A percentile compares a stretch with the other conserved stretches of the same genome.
phyloP scores from a whole-genome alignment of 64 coral and sea anemone species.

The Montipora capricornis region DNA sequence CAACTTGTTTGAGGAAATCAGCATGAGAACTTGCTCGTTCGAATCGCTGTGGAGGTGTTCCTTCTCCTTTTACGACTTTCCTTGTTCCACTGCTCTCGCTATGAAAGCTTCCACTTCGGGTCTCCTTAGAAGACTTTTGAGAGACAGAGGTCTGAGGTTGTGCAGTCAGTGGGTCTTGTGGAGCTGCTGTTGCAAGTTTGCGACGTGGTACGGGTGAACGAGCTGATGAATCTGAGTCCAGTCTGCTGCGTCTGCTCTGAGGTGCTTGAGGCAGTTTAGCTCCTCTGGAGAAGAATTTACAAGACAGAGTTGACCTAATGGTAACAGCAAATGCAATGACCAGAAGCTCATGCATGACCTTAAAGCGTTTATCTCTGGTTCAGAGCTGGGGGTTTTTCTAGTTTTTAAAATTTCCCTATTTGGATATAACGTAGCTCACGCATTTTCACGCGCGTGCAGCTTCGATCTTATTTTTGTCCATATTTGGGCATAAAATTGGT shows the following conservation, averaged over 20 bases:
- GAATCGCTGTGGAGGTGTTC: slow-evolving; percentile 35
- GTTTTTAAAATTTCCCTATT: too few species aligned
- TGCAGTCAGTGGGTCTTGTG: slow-evolving; percentile 13
- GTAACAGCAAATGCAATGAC: too few species aligned
- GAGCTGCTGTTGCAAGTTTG: background rate
- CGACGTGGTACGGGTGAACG: background rate
- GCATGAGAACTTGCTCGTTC: slow-evolving; percentile 60
- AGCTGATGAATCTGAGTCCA: background rate
- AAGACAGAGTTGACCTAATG: background rate
- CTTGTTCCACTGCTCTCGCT: slow-evolving; percentile 13
- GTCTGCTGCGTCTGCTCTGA: background rate
- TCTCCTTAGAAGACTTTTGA: background rate
- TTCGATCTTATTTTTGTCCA: too few species aligned
- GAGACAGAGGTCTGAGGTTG: background rate
- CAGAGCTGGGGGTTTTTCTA: too few species aligned
- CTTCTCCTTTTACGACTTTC: slow-evolving; percentile 22
- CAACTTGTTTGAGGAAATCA: slow-evolving; percentile 90
- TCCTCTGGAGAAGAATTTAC: background rate
- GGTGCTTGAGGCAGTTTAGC: slow-evolving; percentile 32
- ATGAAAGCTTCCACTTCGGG: slow-evolving; percentile 10
- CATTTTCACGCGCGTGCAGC: too few species aligned
- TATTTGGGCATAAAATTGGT: too few species aligned
- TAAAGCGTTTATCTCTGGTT: too few species aligned
- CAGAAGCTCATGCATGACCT: background rate
- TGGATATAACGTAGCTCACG: too few species aligned